phyloP scores from a whole-genome alignment of 2,888 invertebrate species.

The Hipparchia semele region DNA sequence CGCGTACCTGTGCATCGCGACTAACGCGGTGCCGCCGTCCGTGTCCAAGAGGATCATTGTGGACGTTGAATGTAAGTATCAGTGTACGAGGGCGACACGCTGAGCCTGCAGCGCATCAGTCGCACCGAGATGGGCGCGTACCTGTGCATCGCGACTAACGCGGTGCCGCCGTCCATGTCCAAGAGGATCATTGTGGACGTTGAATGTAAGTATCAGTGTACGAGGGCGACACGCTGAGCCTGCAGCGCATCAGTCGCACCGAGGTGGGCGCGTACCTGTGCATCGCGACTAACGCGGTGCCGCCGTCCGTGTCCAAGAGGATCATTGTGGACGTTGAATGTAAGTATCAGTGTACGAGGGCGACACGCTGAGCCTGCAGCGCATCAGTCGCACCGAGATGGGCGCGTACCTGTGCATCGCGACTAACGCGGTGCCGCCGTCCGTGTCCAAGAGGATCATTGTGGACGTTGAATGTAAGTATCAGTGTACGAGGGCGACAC shows the following conservation, averaged over 20 bases:
- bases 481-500: constrained; percentile 76
- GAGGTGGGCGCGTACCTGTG: constrained; percentile 68
- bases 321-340: constrained; percentile 81
- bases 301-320: constrained; percentile 95
- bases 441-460: constrained; percentile 95
- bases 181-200: constrained; percentile 96
- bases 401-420: constrained; percentile 60
- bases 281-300: constrained; percentile 91
- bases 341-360: constrained; percentile 91
- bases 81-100: constrained; percentile 92
- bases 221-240: constrained; percentile 92
- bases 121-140: constrained; percentile 95
- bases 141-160: constrained; percentile 92
- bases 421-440: constrained; percentile 94
- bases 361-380: constrained; percentile 91
- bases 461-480: constrained; percentile 85
- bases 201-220: constrained; percentile 92
- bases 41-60: constrained; percentile 96
- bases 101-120: constrained; percentile 93
- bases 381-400: constrained; percentile 91
- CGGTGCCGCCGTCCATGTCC: constrained; percentile 95
- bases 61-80: constrained; percentile 78
- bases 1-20: constrained; percentile 91
- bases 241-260: constrained; percentile 93
- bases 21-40: constrained; percentile 94